A percentile compares a stretch with the other conserved stretches of the same genome.
Conservation (phyloP, 1,140 invertebrate species). For the Drosophila virilis region DNA sequence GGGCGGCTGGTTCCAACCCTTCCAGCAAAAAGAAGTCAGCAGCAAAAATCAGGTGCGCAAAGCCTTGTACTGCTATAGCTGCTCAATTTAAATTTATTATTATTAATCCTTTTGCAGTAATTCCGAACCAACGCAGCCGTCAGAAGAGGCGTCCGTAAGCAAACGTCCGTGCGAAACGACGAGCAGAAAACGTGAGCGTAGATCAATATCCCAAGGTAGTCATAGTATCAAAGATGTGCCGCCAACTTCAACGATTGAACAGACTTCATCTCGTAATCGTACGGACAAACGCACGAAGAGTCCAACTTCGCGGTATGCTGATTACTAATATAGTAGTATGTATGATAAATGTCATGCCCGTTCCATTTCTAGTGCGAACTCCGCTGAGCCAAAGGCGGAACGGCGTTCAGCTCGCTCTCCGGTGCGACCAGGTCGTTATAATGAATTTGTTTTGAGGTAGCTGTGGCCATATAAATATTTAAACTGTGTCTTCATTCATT, state of each 20-base stretch:
- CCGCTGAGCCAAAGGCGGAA: constrained; percentile 29
- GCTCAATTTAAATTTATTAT: neutral
- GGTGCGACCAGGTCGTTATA: constrained; percentile 32
- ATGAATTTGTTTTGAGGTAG: constrained; percentile 52
- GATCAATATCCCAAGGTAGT: constrained; percentile 53
- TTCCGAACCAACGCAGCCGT: neutral
- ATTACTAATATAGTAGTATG: neutral
- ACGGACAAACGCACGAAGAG: neutral
- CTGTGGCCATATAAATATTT: neutral
- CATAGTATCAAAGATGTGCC: neutral
- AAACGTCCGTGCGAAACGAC: neutral
- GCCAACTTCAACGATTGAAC: neutral
- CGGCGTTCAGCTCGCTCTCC: constrained; percentile 53
- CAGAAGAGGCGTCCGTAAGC: neutral
- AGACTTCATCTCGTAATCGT: neutral
- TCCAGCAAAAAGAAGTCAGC: neutral
- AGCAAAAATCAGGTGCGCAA: neutral
- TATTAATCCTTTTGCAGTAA: neutral
- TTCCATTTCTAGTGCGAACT: constrained; percentile 22
- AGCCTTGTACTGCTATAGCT: neutral
- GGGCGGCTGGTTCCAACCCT: neutral
- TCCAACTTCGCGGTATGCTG: constrained; percentile 8
- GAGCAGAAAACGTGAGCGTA: constrained; percentile 32
- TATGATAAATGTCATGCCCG: neutral
- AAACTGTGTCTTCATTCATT: neutral